Evolutionary conservation across 2,888 invertebrate genomes (phyloP), one percentile per base, ranked within the genome.

Genomic region (Neocrepidodera transversa): DNA sequence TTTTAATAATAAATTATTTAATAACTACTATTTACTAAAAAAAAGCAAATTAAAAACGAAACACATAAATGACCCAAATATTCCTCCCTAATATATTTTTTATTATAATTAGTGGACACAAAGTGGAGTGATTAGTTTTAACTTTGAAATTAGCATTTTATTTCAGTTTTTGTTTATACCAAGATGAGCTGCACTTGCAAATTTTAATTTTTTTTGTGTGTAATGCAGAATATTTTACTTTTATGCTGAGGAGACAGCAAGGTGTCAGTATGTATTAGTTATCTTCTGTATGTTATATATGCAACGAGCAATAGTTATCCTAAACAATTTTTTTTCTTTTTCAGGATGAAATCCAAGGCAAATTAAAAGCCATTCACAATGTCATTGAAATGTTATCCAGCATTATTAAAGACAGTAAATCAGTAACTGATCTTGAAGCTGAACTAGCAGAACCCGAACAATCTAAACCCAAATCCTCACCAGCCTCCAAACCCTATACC

Each of bases 341-440:
- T 59, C 83, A 90, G 91, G 84, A 87, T 77, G 90, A 91, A 82
- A 88, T 91, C 70, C 88, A 88, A 78, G 88, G 86, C 75, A 90
- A 90, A 81, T 81, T 90, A 81, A 90, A 90, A 80, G 91, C 92
- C 0, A 91, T 93, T 76, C 87, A 88, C 79, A 92, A 92, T 78
- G 92, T 93, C 16, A 91, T 94, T 73, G 93, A 93, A 74, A 93
- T 93, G 90, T 82, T 94, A 71, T 90, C 90, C 60, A 89, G 89
- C 28, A 90, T 93, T 74, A 92, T 93, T 71, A 91, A 92, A 0
- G 91, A 91, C 70, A 89, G 88, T 67, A 76, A 78, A 49, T 80
- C 80, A 3, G 73, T 80, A 14, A 76, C 79, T 28, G 82, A 83
- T 61, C 81, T 78, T 5, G 75, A 78, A 53, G 65, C 71, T 17